These are phyloP conservation scores for Corythornis cristatus DNA, from an alignment of 2,113 vertebrate species.

Conservation along the genomic window DNA sequence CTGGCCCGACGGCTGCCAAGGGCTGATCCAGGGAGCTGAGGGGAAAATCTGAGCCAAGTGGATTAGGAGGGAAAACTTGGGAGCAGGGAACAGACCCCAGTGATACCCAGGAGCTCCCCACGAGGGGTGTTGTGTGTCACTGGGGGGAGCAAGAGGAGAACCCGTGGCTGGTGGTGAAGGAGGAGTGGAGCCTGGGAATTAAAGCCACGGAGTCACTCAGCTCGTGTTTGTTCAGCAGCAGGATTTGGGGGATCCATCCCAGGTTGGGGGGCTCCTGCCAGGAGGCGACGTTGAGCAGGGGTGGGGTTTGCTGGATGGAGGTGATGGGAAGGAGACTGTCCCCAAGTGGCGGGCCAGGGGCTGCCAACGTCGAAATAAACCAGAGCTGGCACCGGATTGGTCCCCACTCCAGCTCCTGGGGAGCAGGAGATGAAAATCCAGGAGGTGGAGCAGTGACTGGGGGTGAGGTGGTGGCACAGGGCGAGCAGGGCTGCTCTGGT, in stretches of 20 bases:
- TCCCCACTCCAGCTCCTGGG: rapidly evolving
- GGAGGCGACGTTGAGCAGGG: neutral
- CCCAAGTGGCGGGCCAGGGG: rapidly evolving
- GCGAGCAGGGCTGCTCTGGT: neutral
- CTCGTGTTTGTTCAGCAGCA: rapidly evolving
- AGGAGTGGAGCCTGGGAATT: neutral
- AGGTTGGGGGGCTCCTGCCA: rapidly evolving
- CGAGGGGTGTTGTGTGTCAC: rapidly evolving
- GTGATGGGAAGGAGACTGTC: neutral
- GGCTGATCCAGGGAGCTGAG: neutral
- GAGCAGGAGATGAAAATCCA: neutral
- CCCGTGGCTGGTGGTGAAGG: neutral
- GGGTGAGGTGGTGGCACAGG: neutral
- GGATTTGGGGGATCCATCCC: rapidly evolving
- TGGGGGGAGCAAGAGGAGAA: neutral
- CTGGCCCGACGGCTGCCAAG: neutral
- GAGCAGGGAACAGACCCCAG: neutral
- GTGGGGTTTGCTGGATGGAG: neutral
- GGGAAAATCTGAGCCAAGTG: neutral
- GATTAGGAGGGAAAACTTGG: neutral
- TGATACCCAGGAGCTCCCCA: rapidly evolving
- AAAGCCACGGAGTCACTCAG: rapidly evolving
- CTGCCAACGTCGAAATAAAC: too few relatives aligned
- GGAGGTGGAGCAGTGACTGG: neutral
- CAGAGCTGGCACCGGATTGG: neutral